These are phyloP conservation scores for Protodeltote pygarga DNA, from an alignment of 2,888 invertebrate species.

Conservation along the genomic window DNA sequence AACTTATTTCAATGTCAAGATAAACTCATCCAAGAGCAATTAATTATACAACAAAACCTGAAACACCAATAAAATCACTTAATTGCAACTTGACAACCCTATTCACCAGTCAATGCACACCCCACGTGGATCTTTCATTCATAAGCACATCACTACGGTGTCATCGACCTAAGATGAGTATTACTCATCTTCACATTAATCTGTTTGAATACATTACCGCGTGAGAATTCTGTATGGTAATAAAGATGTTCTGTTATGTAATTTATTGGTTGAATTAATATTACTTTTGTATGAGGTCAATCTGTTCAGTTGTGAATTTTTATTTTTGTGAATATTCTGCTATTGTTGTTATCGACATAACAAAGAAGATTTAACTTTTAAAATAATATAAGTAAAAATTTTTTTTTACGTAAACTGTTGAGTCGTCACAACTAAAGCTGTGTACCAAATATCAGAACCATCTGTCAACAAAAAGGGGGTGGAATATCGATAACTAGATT, in stretches of 20 bases:
- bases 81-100: background rate
- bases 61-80: too few species aligned
- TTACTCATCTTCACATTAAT: slow-evolving; percentile 50
- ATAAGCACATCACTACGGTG: slow-evolving; percentile 32
- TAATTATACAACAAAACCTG: too few species aligned
- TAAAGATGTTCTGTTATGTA: slow-evolving; percentile 26
- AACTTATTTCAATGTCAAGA: too few species aligned
- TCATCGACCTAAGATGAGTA: slow-evolving; percentile 48
- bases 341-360: background rate
- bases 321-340: background rate
- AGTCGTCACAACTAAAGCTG: too few species aligned
- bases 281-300: slow-evolving; percentile 11
- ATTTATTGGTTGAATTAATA: slow-evolving; percentile 1
- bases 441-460: too few species aligned
- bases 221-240: slow-evolving; percentile 40
- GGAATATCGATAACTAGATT: too few species aligned
- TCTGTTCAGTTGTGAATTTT: background rate
- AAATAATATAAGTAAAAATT: too few species aligned
- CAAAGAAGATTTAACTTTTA: too few species aligned
- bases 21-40: too few species aligned
- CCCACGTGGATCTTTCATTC: slow-evolving; percentile 45
- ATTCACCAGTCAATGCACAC: slow-evolving; percentile 4
- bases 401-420: too few species aligned
- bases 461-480: too few species aligned
- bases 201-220: slow-evolving; percentile 39